These are phyloP conservation scores for Lepidochrysops patricia DNA, from an alignment of 2,888 invertebrate species.

Conservation along the genomic window DNA sequence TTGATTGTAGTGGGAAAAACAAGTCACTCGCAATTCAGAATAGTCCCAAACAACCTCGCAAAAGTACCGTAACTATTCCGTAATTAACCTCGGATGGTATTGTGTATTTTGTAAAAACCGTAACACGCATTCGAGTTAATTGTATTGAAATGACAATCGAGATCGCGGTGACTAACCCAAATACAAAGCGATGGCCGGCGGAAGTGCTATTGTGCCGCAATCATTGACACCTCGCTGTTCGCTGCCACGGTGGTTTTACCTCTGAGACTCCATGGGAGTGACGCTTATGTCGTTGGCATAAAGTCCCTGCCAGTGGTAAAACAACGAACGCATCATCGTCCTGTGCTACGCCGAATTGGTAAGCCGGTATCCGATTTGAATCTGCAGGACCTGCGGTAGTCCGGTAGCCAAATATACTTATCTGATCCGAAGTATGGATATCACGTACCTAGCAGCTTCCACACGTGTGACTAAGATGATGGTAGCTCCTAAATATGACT, in stretches of 20 bases:
- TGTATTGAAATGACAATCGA: conserved; percentile 63
- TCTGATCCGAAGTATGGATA: neutral
- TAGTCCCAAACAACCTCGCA: neutral
- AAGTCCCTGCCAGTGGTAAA: conserved; percentile 18
- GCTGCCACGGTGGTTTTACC: conserved; percentile 57
- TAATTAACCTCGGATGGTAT: conserved; percentile 13
- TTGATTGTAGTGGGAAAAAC: neutral
- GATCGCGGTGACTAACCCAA: conserved; percentile 72
- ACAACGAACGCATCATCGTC: neutral
- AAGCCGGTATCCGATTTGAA: neutral
- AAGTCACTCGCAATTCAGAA: neutral
- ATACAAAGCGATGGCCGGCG: conserved; percentile 65
- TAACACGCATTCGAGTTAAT: conserved; percentile 50
- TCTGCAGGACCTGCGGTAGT: neutral
- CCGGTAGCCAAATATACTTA: neutral
- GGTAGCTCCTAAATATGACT: neutral
- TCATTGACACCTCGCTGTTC: conserved; percentile 68
- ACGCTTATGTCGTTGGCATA: conserved; percentile 30
- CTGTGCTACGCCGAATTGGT: neutral
- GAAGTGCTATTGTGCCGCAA: conserved; percentile 70
- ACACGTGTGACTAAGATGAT: neutral
- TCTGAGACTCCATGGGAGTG: no score
- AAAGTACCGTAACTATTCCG: conserved; percentile 8
- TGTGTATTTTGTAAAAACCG: conserved; percentile 37
- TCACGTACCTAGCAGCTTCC: neutral